Base-by-base conservation (phyloP, 2,888 invertebrate species). In the Aporophyla nigra region DNA sequence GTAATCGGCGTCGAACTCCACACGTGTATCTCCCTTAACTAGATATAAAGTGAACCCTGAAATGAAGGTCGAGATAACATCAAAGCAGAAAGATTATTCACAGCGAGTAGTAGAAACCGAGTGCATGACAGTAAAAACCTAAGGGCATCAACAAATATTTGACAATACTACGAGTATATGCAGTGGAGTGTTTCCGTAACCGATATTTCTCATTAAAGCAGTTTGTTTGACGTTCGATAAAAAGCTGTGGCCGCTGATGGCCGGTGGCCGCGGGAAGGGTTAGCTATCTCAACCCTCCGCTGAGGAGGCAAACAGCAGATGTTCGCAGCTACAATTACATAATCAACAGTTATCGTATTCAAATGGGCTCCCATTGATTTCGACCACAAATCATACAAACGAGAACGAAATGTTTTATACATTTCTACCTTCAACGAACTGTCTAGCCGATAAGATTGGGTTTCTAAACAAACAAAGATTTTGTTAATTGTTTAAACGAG, bases 181-280 rank as follows among this genome's bases (percentile, higher is more conserved):
- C 90, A 88, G 89, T 92, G 88, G 92, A 95, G 95, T 94, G 93
- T 95, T 95, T 96, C 95, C 94, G 96, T 95, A 95, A 96, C 95
- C 92, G 95, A 96, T 96, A 96, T 96, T 95, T 95, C 95, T 96
- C 96, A 95, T 96, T 96, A 95, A 93, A 91, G 87, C 89, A 90
- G 89, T 90, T 92, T 96, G 94, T 96, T 96, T 95, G 93, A 89
- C 80, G 85, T 92, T 87, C 88, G 94, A 95, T 96, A 96, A 96
- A 96, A 96, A 96, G 93, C 91, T 88, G 86, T 90, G 92, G 93
- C 90, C 92, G 75, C 71, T 92, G 91, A 92, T 94, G 93, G 94
- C 94, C 96, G 94, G 91, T 93, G 94, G 94, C 90, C 93, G 89
- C 85, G 79, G 90, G 89, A 94, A 95, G 95, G 95, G 95, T 94